Conservation (phyloP, 2,797 vertebrate species). For the Erithacus rubecula region DNA sequence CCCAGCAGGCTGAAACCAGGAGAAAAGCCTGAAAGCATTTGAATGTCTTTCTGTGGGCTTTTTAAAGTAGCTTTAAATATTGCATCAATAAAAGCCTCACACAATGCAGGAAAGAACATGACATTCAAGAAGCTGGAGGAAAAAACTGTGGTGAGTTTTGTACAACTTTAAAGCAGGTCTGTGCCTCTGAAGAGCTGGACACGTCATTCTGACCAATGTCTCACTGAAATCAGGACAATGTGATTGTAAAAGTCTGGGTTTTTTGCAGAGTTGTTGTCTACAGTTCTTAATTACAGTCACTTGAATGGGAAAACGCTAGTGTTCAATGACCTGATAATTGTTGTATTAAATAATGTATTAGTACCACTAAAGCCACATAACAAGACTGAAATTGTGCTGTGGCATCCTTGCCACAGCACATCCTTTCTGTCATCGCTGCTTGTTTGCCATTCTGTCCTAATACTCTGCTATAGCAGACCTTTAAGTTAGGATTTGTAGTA, state of each 20-base stretch:
- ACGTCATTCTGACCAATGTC: background rate
- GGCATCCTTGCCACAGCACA: background rate
- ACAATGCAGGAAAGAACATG: background rate
- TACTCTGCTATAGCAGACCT: background rate
- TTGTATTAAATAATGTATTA: background rate
- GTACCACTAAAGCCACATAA: background rate
- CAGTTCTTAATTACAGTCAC: background rate
- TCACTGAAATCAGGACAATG: background rate
- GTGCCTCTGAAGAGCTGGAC: background rate
- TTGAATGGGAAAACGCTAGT: background rate
- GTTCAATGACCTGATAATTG: background rate
- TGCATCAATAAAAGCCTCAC: background rate
- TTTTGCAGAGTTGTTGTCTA: background rate
- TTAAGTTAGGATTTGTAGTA: background rate
- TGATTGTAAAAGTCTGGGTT: background rate
- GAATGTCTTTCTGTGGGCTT: background rate
- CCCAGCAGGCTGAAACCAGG: background rate
- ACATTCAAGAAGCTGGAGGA: background rate
- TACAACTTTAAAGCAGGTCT: background rate
- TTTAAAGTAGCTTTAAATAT: slow-evolving; percentile 22
- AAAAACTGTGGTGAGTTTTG: background rate
- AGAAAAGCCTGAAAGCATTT: slow-evolving; percentile 25
- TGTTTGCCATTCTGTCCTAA: slow-evolving; percentile 16
- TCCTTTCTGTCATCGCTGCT: background rate
- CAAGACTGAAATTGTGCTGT: background rate